phyloP scores from a whole-genome alignment of 2,113 vertebrate species.

The Seriola aureovittata region DNA sequence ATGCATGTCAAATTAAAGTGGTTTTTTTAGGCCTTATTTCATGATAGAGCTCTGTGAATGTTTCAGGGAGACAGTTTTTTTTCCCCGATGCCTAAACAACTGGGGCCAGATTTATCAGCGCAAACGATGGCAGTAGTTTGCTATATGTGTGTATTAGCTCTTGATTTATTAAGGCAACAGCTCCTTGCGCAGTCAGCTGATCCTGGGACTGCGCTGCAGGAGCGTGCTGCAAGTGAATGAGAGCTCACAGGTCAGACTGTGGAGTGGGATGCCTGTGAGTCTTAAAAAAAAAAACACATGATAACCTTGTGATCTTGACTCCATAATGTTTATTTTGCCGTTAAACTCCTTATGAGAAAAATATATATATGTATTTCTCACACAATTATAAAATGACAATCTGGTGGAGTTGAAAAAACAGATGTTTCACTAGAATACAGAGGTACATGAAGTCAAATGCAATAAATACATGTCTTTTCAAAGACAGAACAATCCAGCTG shows the following conservation, averaged over 20 bases:
- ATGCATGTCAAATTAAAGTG: not conserved
- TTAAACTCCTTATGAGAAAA: not conserved
- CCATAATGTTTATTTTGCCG: too few species aligned
- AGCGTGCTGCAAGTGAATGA: not conserved
- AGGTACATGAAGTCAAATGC: not conserved
- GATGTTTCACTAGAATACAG: not conserved
- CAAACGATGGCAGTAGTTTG: not conserved
- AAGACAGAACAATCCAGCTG: too few species aligned
- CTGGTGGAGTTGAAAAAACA: not conserved
- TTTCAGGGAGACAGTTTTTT: not conserved
- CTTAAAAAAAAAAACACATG: not conserved
- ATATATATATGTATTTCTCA: not conserved
- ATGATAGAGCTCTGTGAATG: not conserved
- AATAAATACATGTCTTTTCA: not conserved
- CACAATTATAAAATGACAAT: too few species aligned
- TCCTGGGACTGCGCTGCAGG: not conserved
- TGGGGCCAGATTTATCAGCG: not conserved
- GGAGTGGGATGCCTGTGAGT: not conserved
- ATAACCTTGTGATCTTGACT: not conserved
- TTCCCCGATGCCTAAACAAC: not conserved
- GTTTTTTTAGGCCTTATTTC: not conserved
- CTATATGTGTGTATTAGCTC: not conserved
- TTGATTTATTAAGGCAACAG: conserved; percentile 8
- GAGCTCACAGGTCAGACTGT: not conserved
- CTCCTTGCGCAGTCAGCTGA: not conserved